A percentile compares a stretch with the other conserved stretches of the same genome.
These are phyloP conservation scores for Lutjanus erythropterus DNA, from an alignment of 2,113 vertebrate genomes.

Conservation along the genomic window DNA sequence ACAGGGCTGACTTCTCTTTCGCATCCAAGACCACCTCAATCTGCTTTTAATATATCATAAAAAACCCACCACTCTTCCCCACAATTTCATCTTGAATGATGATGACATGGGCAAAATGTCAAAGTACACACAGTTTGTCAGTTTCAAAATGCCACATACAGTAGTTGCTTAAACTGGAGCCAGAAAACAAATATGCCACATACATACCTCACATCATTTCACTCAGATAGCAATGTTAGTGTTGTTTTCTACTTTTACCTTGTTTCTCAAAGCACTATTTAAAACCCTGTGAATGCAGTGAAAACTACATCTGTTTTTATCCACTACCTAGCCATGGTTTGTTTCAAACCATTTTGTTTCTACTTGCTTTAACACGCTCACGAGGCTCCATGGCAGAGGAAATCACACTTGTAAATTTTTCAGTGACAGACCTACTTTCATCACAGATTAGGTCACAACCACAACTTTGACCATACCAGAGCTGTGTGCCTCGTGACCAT, in stretches of 20 bases:
- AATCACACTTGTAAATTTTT: too few species aligned
- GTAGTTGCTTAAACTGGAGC: not conserved
- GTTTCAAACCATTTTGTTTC: too few species aligned
- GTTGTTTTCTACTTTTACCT: not conserved
- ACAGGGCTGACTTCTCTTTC: conserved; percentile 42
- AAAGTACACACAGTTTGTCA: conserved; percentile 29
- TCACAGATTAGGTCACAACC: too few species aligned
- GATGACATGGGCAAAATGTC: conserved; percentile 33
- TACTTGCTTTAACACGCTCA: too few species aligned
- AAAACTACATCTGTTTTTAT: too few species aligned
- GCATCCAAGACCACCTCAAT: conserved; percentile 33
- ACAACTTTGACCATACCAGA: too few species aligned
- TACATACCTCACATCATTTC: not conserved
- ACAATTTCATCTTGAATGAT: conserved; percentile 24
- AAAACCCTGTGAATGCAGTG: too few species aligned
- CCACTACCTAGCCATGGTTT: too few species aligned
- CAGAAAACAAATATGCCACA: not conserved
- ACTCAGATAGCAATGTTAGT: not conserved
- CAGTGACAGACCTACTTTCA: too few species aligned
- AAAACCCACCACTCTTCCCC: not conserved
- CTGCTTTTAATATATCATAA: conserved; percentile 30
- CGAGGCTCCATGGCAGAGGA: too few species aligned
- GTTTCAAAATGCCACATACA: conserved; percentile 29
- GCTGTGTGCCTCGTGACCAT: too few species aligned
- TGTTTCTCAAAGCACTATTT: not conserved